phyloP scores from a whole-genome alignment of 2,113 vertebrate genomes.

The Rhegmatorhina hoffmannsi region DNA sequence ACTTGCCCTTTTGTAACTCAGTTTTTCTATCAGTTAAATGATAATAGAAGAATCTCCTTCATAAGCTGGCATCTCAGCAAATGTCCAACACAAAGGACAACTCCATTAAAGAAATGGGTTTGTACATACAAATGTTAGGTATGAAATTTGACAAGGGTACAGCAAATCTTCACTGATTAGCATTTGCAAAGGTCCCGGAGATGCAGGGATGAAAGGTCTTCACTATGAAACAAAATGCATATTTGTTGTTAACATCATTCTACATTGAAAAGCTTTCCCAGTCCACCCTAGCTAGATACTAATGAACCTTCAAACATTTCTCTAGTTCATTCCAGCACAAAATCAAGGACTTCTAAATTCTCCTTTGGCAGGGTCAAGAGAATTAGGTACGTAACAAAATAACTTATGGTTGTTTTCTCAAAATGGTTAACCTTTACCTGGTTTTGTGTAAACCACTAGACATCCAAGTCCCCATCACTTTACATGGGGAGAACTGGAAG shows the following conservation, averaged over 20 bases:
- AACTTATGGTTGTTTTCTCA: not conserved
- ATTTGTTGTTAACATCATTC: not conserved
- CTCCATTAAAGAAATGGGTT: conserved; percentile 34
- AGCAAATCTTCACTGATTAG: conserved; percentile 9
- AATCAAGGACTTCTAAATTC: not conserved
- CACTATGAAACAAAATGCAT: not conserved
- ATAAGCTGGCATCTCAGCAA: conserved; percentile 24
- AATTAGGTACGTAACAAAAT: not conserved
- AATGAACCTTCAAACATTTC: conserved; percentile 11
- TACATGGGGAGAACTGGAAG: not conserved
- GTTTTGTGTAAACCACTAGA: not conserved
- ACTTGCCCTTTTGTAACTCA: conserved; percentile 17
- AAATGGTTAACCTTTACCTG: not conserved
- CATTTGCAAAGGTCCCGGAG: not conserved
- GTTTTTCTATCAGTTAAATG: conserved; percentile 28
- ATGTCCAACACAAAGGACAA: conserved; percentile 36
- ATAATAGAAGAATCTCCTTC: conserved; percentile 17
- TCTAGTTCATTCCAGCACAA: not conserved
- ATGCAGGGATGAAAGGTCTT: conserved; percentile 1
- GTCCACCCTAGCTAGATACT: not conserved
- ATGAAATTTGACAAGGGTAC: conserved; percentile 8
- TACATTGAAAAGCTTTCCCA: not conserved
- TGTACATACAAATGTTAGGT: not conserved
- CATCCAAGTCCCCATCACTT: not conserved
- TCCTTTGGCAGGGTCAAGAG: not conserved